Percentiles rank a stretch among this genome's conserved stretches.
These are phyloP conservation scores for Pachyuromys duprasi DNA, from an alignment of 2,797 vertebrate species.

Conservation along the genomic window DNA sequence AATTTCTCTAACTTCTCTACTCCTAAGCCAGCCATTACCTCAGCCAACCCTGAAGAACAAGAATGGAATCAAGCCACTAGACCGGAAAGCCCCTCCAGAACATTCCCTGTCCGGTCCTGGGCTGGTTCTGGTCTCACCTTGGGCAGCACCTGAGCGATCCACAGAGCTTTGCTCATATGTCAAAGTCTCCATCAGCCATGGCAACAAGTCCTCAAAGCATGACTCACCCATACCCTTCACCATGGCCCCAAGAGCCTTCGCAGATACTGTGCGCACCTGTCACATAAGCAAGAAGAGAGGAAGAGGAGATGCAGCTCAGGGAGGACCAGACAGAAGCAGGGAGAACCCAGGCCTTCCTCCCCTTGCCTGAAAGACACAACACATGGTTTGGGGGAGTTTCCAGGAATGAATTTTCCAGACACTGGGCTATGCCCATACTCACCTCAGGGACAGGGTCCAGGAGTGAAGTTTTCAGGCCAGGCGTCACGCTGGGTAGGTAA, in stretches of 20 bases:
- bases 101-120: not conserved
- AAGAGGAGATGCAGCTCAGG: not conserved
- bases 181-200: conserved; percentile 98
- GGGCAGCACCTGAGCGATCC: conserved; percentile 98
- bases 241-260: conserved; percentile 98
- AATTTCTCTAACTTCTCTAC: conserved; percentile 99
- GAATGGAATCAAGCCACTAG: not conserved
- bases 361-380: not conserved
- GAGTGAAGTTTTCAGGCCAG: conserved; percentile 96
- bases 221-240: conserved; percentile 99
- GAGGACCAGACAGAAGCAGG: not conserved
- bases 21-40: conserved; percentile 98
- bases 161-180: conserved; percentile 99
- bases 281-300: not conserved
- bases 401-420: not conserved
- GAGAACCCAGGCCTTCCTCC: not conserved
- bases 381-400: not conserved
- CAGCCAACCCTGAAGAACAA: conserved; percentile 92
- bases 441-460: conserved; percentile 99
- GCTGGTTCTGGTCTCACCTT: conserved; percentile 88
- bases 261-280: conserved; percentile 98
- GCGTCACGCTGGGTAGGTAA: conserved; percentile 97
- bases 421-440: conserved; percentile 66
- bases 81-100: not conserved
- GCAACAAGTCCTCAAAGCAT: conserved; percentile 97